Evolutionary conservation across 2,797 vertebrate species (phyloP), one percentile per base, ranked within the genome.

Genomic region (Heterohyrax brucei): DNA sequence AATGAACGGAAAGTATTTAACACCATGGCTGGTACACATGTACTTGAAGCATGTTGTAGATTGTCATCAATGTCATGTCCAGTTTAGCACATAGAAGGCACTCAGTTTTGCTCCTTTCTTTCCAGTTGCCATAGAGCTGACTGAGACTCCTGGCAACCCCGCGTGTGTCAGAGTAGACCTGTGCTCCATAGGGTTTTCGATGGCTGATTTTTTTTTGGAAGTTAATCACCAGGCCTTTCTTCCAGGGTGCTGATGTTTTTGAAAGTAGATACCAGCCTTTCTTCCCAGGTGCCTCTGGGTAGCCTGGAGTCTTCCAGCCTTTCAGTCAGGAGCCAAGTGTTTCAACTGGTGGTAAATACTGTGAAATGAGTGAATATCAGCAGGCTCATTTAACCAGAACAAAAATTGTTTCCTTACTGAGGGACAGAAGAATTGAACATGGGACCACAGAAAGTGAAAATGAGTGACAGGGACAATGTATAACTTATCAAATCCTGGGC

Each of bases 381-480:
- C 80, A 91, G 80, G 89, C 56, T 91, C n/a, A 39, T 48, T 91
- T 62, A 70, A 77, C 39, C n/a, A 89, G 53, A 84, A 87, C 89
- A 87, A 68, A 73, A 62, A 19, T 30, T 62, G 78, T 39, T 39
- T 39, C 39, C 39, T 85, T 92, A 75, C 56, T 56, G 72, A 89
- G 59, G 62, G 53, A 84, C 94, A 46, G 50, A 53, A 53, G 68
- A 78, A 81, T 73, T 79, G 53, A 7, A 79, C 88, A 39, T 24
- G 13, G 86, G 93, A 64, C 62, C 83, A 44, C 76, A 91, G 89
- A 87, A 59, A 76, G 81, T 91, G 68, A 87, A 94, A 97, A 83
- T 85, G 73, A 59, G 73, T 79, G 66, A 70, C 91, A 95, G 87
- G 79, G 48, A 92, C 33, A 77, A 73, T 83, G 50, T 64, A 33